Evolutionary conservation across 2,113 vertebrate genomes (phyloP).

Genomic region (Misgurnus mizolepis): DNA sequence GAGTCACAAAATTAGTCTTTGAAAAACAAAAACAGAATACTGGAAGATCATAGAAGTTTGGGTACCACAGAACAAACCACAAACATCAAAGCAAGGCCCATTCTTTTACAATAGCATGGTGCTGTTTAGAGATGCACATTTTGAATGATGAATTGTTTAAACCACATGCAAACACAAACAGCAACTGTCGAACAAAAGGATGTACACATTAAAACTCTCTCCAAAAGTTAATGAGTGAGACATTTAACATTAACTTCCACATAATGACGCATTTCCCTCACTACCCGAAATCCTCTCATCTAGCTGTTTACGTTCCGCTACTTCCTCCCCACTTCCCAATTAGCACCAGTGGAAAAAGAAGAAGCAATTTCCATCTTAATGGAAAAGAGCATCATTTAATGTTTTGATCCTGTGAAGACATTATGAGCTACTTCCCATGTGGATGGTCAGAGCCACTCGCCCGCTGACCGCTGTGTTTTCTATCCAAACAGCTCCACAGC

Average conservation of each 20-base stretch:
- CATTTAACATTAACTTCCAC: neutral
- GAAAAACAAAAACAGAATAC: neutral
- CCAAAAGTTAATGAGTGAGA: neutral
- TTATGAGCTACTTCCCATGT: slow-evolving; percentile 47
- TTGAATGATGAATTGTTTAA: slow-evolving; percentile 25
- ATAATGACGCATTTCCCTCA: slow-evolving; percentile 36
- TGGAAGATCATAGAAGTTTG: neutral
- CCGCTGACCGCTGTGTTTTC: slow-evolving; percentile 66
- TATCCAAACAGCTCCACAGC: slow-evolving; percentile 71
- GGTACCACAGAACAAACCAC: slow-evolving; percentile 1
- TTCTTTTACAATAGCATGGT: neutral
- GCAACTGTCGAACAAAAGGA: slow-evolving; percentile 30
- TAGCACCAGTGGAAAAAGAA: slow-evolving; percentile 41
- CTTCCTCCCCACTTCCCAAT: slow-evolving; percentile 45
- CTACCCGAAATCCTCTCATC: neutral
- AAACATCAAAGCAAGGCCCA: slow-evolving; percentile 6
- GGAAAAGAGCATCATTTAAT: slow-evolving; percentile 48
- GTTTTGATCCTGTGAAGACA: slow-evolving; percentile 59
- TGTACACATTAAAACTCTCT: slow-evolving; percentile 16
- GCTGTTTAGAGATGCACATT: slow-evolving; percentile 12
- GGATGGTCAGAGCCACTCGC: slow-evolving; percentile 59
- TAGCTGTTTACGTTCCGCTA: slow-evolving; percentile 39
- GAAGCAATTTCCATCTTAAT: slow-evolving; percentile 50
- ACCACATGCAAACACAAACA: slow-evolving; percentile 14
- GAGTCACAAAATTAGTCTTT: slow-evolving; percentile 2